A percentile compares a stretch with the other conserved stretches of the same genome.
Conservation (phyloP, 2,888 invertebrate genomes). For the Labia minor region DNA sequence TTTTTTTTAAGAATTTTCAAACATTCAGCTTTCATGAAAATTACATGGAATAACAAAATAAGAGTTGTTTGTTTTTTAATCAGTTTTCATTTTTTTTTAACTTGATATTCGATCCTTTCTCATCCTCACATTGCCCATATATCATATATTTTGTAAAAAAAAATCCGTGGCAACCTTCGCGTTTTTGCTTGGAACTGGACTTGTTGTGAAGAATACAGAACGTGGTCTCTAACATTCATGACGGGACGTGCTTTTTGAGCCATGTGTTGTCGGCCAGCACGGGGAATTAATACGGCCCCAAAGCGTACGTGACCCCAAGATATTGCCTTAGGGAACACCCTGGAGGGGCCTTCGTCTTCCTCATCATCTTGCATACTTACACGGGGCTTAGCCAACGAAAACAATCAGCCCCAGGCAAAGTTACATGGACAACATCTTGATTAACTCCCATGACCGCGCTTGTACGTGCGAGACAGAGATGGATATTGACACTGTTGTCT, state of each 20-base stretch:
- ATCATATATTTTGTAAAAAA: not conserved
- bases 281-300: constrained; percentile 13
- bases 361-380: constrained; percentile 8
- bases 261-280: not conserved
- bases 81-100: not conserved
- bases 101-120: not conserved
- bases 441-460: constrained; percentile 3
- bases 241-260: constrained; percentile 7
- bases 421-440: constrained; percentile 13
- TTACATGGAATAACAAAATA: too few species aligned
- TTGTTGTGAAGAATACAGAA: constrained; percentile 13
- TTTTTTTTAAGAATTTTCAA: too few species aligned
- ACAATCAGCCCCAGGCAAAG: not conserved
- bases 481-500: not conserved
- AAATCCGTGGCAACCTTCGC: not conserved
- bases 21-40: too few species aligned
- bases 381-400: not conserved
- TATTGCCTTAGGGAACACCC: constrained; percentile 2
- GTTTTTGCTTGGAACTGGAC: constrained; percentile 1
- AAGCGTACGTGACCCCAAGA: constrained; percentile 6
- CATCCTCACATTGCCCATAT: not conserved
- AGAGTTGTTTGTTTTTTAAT: too few species aligned
- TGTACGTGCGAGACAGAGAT: not conserved
- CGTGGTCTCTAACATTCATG: constrained; percentile 8
- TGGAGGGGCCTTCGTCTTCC: not conserved